phyloP scores from a whole-genome alignment of 2,888 invertebrate genomes.

The Drosophila silvestris region DNA sequence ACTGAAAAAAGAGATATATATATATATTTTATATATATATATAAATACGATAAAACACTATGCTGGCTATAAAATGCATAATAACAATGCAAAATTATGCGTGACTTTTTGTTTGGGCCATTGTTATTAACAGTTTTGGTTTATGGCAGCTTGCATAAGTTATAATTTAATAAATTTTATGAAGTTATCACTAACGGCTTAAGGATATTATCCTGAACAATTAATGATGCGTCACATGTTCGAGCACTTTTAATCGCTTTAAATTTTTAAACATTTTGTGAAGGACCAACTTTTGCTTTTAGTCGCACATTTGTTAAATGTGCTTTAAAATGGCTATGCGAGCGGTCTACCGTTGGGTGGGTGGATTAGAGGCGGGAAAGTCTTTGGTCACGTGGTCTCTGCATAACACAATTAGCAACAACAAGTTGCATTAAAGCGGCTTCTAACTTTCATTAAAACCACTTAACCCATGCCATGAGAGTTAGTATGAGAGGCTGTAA shows the following conservation, averaged over 20 bases:
- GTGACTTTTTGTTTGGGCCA: background rate
- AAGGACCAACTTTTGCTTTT: constrained; percentile 38
- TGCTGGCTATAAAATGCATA: constrained; percentile 29
- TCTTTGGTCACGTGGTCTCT: constrained; percentile 48
- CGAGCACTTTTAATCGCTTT: constrained; percentile 39
- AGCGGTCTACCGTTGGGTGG: constrained; percentile 1
- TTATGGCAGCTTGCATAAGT: constrained; percentile 19
- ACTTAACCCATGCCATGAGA: constrained; percentile 72
- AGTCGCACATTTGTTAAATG: constrained; percentile 3
- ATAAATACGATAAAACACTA: constrained; percentile 18
- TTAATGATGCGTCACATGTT: constrained; percentile 39
- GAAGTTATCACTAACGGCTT: constrained; percentile 23
- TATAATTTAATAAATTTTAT: constrained; percentile 9
- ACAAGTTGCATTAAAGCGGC: constrained; percentile 79
- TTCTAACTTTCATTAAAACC: constrained; percentile 81
- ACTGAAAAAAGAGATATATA: constrained; percentile 12
- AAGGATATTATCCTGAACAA: constrained; percentile 20
- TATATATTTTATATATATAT: background rate
- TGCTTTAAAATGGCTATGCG: constrained; percentile 36
- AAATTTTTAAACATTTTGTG: constrained; percentile 23
- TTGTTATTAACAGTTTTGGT: constrained; percentile 17
- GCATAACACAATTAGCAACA: constrained; percentile 72
- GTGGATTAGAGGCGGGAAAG: background rate
- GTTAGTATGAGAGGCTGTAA: constrained; percentile 36
- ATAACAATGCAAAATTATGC: constrained; percentile 41